Base-by-base conservation (phyloP, 2,113 vertebrate species). In the Bos javanicus region DNA sequence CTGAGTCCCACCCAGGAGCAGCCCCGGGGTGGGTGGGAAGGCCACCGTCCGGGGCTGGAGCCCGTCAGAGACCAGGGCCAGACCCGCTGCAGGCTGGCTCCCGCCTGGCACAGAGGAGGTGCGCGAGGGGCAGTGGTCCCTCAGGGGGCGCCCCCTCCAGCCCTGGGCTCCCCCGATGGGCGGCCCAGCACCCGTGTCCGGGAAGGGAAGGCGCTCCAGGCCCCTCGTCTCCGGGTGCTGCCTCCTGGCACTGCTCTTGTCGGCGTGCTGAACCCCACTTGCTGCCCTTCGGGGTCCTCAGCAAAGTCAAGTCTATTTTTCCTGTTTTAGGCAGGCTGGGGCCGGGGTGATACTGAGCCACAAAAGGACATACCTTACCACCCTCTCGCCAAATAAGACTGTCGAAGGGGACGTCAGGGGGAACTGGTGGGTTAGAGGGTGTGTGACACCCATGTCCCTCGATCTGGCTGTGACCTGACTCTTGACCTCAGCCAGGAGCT, bases 191-290 rank as follows among this genome's bases (percentile, higher is more conserved):
- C 3, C 12, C 0, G 21, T 14, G 50, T 46, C 56, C 15, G 21
- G 43, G 23, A 13, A 23, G 59, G 36, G 57, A 17, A 5, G 2
- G 52, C 0, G 12, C 23, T 13, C 21, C 82, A 4, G 0, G 48
- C 5, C n/a, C 76, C 5, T 2, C 2, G 21, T 33, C 33, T 39
- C 52, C 2, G 2, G 2, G n/a, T 1, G 21, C 15, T 10, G 21
- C 48, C 7, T 3, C 39, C 36, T 0, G 0, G 13, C 0, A 3
- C 0, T 0, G 7, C n/a, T 39, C 21, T 36, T 26, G 67, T 50
- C 14, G 9, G 6, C 0, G 0, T 0, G 4, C n/a, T 30, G 3
- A 2, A 2, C 13, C 67, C 56, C 36, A 6, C 5, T 48, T 26
- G 13, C 23, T 21, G 9, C 21, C 43, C 33, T 43, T 39, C 7